Conservation (phyloP, 2,888 invertebrate genomes). For the Morpho deidamia region DNA sequence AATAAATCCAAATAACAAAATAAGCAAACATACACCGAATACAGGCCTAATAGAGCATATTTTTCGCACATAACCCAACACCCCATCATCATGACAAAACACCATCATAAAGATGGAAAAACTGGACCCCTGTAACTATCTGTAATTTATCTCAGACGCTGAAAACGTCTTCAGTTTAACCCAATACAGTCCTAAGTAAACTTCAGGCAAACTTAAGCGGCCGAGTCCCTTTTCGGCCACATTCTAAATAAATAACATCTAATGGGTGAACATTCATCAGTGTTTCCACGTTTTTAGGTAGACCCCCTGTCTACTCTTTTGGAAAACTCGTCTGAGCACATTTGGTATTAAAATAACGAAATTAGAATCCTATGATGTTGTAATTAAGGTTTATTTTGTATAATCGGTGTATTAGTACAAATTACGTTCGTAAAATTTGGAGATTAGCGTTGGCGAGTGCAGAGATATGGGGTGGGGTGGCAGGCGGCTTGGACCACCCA, state of each 20-base stretch:
- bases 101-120: conserved; percentile 65
- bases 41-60: conserved; percentile 36
- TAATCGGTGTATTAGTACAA: conserved; percentile 37
- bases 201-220: conserved; percentile 72
- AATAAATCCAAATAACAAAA: not conserved
- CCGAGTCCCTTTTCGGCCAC: conserved; percentile 72
- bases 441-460: conserved; percentile 73
- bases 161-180: conserved; percentile 71
- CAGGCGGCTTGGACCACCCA: conserved; percentile 55
- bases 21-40: conserved; percentile 2
- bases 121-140: conserved; percentile 70
- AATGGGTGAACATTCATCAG: conserved; percentile 78
- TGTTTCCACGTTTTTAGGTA: conserved; percentile 76
- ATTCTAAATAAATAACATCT: conserved; percentile 80
- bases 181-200: conserved; percentile 77
- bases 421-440: conserved; percentile 60
- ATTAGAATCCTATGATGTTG: conserved; percentile 27
- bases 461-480: conserved; percentile 64
- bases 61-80: conserved; percentile 23
- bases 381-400: conserved; percentile 31
- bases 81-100: conserved; percentile 53
- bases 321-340: conserved; percentile 51
- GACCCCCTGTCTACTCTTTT: conserved; percentile 64
- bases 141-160: conserved; percentile 60
- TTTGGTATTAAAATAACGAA: conserved; percentile 27